Evolutionary conservation across 2,888 invertebrate genomes (phyloP), one percentile per base, ranked within the genome.

Genomic region (Drosophila cognata): DNA sequence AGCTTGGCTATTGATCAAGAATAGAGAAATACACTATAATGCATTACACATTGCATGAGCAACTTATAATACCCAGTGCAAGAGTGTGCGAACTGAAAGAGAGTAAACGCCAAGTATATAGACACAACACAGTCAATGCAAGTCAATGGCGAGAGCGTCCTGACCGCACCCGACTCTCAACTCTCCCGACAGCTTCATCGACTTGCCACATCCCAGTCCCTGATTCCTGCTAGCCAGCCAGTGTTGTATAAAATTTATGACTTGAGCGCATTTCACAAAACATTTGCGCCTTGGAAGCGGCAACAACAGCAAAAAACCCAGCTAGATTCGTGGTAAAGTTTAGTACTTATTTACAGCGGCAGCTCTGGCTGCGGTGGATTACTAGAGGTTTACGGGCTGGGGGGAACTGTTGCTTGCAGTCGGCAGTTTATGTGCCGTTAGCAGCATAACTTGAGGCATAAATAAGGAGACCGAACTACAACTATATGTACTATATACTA

Each of bases 261-360:
- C 88, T 88, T 76, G 74, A 86, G 87, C 87, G 81, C 88, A 88
- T 88, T 88, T 88, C 82, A 72, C 87, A 84, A 87, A 88, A 84
- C 88, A 87, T 88, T 88, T 88, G 80, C 84, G 84, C 88, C 82
- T 88, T 71, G 73, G 74, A 73, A 67, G 63, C 62, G 75, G 69
- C 75, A 67, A 63, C 76, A 75, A 55, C 68, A 74, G 28, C 43
- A 46, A 33, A 71, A 33, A 73, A 71, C 74, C 74, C 77, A 79
- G 79, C 74, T 50, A 67, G 64, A 79, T 73, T 55, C 75, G 80
- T 77, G 90, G 75, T 72, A 86, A 86, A 86, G 90, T 86, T 90
- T 86, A 90, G 87, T 78, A 71, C 82, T 82, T 82, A 85, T 82
- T 85, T 85, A 85, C 80, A 83, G 73, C 74, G 73, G 57, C 75